Evolutionary conservation across 2,113 vertebrate genomes (phyloP).

Genomic region (Octodon degus): DNA sequence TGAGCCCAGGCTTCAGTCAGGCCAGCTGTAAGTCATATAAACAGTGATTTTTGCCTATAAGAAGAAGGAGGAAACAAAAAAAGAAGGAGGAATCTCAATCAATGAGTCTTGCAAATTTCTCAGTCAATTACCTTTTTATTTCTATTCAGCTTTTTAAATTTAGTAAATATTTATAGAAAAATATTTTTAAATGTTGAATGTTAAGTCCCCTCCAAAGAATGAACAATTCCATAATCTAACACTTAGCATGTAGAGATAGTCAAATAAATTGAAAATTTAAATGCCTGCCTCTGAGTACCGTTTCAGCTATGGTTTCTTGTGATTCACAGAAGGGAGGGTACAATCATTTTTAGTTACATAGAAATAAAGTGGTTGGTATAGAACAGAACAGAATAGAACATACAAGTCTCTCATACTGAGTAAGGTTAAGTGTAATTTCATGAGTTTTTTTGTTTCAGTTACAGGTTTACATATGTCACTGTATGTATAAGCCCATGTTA

Average conservation of each 20-base stretch:
- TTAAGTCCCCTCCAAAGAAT: neutral
- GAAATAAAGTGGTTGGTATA: neutral
- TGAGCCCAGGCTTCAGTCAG: neutral
- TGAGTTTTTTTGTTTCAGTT: neutral
- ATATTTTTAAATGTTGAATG: neutral
- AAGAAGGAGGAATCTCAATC: neutral
- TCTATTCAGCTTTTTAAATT: neutral
- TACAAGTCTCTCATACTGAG: neutral
- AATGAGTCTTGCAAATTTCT: neutral
- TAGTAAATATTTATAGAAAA: conserved; percentile 1
- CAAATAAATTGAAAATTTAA: conserved; percentile 3
- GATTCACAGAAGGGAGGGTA: neutral
- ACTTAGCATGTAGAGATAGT: neutral
- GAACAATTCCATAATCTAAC: neutral
- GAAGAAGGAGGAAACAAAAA: neutral
- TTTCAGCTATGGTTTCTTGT: neutral
- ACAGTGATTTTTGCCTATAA: neutral
- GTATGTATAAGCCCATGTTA: neutral
- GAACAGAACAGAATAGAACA: neutral
- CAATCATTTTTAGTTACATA: neutral
- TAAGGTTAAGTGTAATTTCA: neutral
- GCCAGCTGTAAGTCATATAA: neutral
- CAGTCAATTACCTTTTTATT: conserved; percentile 12
- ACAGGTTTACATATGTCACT: neutral
- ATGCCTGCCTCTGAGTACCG: neutral